phyloP scores from a whole-genome alignment of 53 echinoderm and acorn worm genomes.

The Antedon mediterranea region DNA sequence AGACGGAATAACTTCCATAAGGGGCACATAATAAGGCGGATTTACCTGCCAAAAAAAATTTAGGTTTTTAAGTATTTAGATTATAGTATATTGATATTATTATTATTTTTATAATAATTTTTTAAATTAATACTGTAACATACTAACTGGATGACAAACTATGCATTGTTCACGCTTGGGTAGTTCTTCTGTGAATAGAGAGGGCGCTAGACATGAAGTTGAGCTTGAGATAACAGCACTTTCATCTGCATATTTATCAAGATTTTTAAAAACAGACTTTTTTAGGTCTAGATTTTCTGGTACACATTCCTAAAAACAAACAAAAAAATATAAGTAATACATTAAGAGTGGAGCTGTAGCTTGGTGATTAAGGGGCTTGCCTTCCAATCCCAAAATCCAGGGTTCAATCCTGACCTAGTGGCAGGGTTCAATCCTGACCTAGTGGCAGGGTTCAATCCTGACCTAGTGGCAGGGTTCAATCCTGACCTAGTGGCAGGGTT shows the following conservation, averaged over 20 bases:
- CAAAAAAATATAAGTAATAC: not conserved
- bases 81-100: too few relatives aligned
- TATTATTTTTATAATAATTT: not conserved
- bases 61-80: too few relatives aligned
- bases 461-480: too few relatives aligned
- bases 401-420: too few relatives aligned
- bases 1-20: conserved; percentile 75
- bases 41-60: conserved; percentile 35
- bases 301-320: conserved; percentile 58
- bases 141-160: conserved; percentile 77
- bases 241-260: conserved; percentile 55
- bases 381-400: too few relatives aligned
- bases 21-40: conserved; percentile 81
- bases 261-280: conserved; percentile 52
- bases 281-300: conserved; percentile 75
- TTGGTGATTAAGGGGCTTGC: too few relatives aligned
- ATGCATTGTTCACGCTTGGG: conserved; percentile 58
- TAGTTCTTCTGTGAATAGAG: conserved; percentile 51
- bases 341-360: not conserved
- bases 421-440: too few relatives aligned
- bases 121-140: too few relatives aligned
- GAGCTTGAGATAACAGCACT: conserved; percentile 60
- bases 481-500: too few relatives aligned
- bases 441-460: too few relatives aligned
- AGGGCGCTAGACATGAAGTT: conserved; percentile 65